These are phyloP conservation scores for Lysandra bellargus DNA, from an alignment of 2,888 invertebrate genomes.

Conservation along the genomic window DNA sequence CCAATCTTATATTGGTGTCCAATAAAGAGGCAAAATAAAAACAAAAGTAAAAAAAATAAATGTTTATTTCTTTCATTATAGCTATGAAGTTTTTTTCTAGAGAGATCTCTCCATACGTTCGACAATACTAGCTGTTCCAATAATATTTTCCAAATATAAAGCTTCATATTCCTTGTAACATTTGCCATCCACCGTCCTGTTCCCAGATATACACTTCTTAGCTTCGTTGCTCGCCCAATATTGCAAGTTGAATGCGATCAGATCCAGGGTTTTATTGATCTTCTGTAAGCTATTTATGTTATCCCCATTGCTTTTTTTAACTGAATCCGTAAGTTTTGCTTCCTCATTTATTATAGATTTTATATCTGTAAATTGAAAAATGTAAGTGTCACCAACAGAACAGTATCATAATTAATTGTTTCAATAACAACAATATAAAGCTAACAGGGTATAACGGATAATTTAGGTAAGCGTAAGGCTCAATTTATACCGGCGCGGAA, in stretches of 20 bases:
- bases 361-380: conserved; percentile 54
- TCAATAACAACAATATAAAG: too few species aligned
- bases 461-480: too few species aligned
- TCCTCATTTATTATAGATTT: conserved; percentile 52
- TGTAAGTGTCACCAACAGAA: neutral
- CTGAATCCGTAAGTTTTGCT: conserved; percentile 52
- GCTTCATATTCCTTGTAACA: conserved; percentile 58
- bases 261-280: conserved; percentile 52
- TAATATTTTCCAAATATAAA: conserved; percentile 51
- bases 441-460: too few species aligned
- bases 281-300: conserved; percentile 56
- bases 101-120: neutral
- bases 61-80: neutral
- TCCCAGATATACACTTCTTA: conserved; percentile 54
- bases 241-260: conserved; percentile 54
- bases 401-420: too few species aligned
- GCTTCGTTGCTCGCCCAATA: conserved; percentile 58
- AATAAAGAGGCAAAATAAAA: too few species aligned
- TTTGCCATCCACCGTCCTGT: conserved; percentile 56
- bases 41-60: neutral
- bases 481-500: too few species aligned
- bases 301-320: conserved; percentile 62
- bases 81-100: neutral
- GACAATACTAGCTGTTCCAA: conserved; percentile 33
- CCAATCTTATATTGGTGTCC: too few species aligned